These are phyloP conservation scores for Ptychodera flava DNA, from an alignment of 35 echinoderm and acorn worm species.

Conservation along the genomic window DNA sequence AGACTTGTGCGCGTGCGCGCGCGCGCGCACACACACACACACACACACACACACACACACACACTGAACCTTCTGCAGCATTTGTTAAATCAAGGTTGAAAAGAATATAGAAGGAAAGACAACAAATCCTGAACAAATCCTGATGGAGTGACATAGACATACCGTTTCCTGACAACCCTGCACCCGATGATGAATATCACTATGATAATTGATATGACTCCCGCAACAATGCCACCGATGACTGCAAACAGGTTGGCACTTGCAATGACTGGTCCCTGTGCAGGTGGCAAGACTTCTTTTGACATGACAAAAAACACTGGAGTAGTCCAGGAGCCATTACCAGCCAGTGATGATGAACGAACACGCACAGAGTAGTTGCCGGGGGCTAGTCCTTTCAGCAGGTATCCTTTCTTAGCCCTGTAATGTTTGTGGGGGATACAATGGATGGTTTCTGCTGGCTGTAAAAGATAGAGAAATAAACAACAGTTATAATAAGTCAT, in stretches of 20 bases:
- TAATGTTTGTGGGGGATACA: too few relatives aligned
- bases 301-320: neutral
- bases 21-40: neutral
- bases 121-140: too few relatives aligned
- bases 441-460: too few relatives aligned
- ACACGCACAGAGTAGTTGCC: constrained; percentile 64
- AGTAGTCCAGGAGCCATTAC: constrained; percentile 48
- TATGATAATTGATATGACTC: constrained; percentile 31
- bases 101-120: too few relatives aligned
- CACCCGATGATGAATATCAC: constrained; percentile 47
- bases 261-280: too few relatives aligned
- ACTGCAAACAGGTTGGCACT: constrained; percentile 11
- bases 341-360: constrained; percentile 51
- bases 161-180: too few relatives aligned
- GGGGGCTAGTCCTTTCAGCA: neutral
- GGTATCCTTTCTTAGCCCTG: neutral
- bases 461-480: too few relatives aligned
- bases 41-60: neutral
- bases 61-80: too few relatives aligned
- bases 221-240: constrained; percentile 20
- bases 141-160: too few relatives aligned
- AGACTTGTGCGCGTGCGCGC: neutral
- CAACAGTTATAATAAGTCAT: too few relatives aligned
- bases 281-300: neutral
- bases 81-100: too few relatives aligned